Evolutionary conservation across 2,113 vertebrate species (phyloP), one percentile per base, ranked within the genome.

Genomic region (Ranitomeya variabilis): DNA sequence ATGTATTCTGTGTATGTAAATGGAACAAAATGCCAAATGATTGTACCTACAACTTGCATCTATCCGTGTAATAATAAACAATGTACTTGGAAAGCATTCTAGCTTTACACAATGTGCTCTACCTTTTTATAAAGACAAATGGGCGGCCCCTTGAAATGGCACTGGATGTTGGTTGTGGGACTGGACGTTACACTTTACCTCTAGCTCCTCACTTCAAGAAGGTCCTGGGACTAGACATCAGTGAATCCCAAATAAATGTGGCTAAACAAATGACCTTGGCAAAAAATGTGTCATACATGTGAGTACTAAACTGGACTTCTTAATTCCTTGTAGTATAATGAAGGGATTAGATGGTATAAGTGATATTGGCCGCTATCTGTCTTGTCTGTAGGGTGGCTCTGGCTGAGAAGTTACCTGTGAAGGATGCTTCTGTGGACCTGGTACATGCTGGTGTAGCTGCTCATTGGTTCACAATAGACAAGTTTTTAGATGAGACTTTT

Each of bases 151-250:
- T 93, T 90, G 90, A 89, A 77, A 90, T 95, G 76, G 94, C 94
- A 0, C 93, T 96, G 79, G 95, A 95, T 90, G 79, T 96, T 71
- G 95, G 95, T n/a, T 95, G 95, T 90, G 95, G 95, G 13, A 94
- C 95, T 0, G 95, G 95, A 51, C 94, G 95, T 88, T 92, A 92
- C 77, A 89, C 93, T 23, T 91, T 92, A 4, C 52, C 92, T 0
- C 51, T 94, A 57, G 92, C 94, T 0, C 91, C 93, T 1, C 79
- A 92, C 86, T 95, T 96, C 88, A 90, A 94, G 77, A 76, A 94
- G 85, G 90, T 96, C 16, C 92, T 94, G 60, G 94, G 94, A 7
- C 91, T 94, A 0, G 95, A 95, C 87, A 85, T 95, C 89, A 96
- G 95, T 15, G 91, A 94, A 51, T 82, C 74, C 89, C 95, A 95